These are phyloP conservation scores for Gobio gobio DNA, from an alignment of 2,113 vertebrate genomes.

Conservation along the genomic window DNA sequence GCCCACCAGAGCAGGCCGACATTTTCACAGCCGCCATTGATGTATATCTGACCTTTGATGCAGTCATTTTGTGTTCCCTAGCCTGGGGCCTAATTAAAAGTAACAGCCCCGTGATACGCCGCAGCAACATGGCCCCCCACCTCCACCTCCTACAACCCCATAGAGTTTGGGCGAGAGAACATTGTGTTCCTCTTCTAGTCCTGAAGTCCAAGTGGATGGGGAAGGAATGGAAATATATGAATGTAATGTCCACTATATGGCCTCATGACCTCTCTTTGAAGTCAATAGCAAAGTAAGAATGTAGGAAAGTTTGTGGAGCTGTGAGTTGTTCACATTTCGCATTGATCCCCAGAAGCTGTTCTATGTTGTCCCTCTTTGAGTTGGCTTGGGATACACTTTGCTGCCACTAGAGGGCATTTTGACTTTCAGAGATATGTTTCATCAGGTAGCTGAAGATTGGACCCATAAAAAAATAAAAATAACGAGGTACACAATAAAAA, in stretches of 20 bases:
- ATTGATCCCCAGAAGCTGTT: background rate
- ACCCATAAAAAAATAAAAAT: background rate
- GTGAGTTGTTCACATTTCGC: no score
- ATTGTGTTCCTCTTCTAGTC: conserved; percentile 31
- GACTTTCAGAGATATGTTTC: background rate
- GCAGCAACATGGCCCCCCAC: conserved; percentile 44
- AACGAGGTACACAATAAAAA: no score
- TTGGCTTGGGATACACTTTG: background rate
- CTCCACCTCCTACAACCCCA: conserved; percentile 37
- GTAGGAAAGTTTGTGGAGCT: background rate
- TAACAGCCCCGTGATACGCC: conserved; percentile 65
- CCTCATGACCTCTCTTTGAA: background rate
- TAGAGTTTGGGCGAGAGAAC: conserved; percentile 36
- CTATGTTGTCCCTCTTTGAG: background rate
- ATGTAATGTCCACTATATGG: background rate
- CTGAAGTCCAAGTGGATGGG: background rate
- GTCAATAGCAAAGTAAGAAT: background rate
- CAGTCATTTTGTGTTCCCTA: conserved; percentile 70
- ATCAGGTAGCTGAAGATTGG: background rate
- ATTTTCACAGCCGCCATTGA: conserved; percentile 75
- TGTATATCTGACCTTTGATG: conserved; percentile 86
- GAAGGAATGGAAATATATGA: background rate
- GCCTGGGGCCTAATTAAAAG: conserved; percentile 79
- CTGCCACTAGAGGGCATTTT: conserved; percentile 57
- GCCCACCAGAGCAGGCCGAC: conserved; percentile 63